Conservation (phyloP, 2,888 invertebrate species). For the Perizoma affinitatum region DNA sequence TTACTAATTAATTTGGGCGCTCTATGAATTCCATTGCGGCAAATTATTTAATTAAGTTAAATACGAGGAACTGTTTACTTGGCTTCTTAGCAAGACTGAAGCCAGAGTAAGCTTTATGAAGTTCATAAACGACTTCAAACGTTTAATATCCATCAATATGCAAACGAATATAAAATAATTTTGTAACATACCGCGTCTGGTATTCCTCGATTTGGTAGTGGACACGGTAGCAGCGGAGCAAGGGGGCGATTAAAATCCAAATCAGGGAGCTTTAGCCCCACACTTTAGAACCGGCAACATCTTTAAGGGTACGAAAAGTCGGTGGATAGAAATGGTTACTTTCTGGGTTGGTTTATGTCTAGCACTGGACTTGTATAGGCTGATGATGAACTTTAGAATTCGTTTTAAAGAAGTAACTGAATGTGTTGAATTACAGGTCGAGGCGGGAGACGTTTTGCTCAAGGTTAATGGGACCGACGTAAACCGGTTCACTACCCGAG, state of each 20-base stretch:
- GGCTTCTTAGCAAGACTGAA: conserved; percentile 12
- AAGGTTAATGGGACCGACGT: conserved; percentile 97
- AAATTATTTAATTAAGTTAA: conserved; percentile 8
- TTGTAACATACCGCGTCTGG: neutral
- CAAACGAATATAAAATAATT: conserved; percentile 11
- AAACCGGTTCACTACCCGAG: conserved; percentile 95
- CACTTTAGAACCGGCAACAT: too few relatives aligned
- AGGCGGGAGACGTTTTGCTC: conserved; percentile 96
- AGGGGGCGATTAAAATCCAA: too few relatives aligned
- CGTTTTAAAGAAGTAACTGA: conserved; percentile 46
- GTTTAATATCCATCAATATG: conserved; percentile 5
- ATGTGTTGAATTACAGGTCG: conserved; percentile 88
- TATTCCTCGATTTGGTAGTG: too few relatives aligned
- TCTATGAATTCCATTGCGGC: conserved; percentile 5
- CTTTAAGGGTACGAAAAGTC: too few relatives aligned
- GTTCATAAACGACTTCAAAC: neutral
- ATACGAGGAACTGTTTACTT: conserved; percentile 5
- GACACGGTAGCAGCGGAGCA: too few relatives aligned
- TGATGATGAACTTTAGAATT: conserved; percentile 19
- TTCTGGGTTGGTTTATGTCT: too few relatives aligned
- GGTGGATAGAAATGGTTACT: too few relatives aligned
- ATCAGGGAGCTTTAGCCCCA: too few relatives aligned
- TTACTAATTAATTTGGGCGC: conserved; percentile 17
- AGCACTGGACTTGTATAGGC: too few relatives aligned
- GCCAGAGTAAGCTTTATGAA: conserved; percentile 4